These are phyloP conservation scores for Scomberomorus guttatus DNA, from an alignment of 2,797 vertebrate species.

Conservation along the genomic window DNA sequence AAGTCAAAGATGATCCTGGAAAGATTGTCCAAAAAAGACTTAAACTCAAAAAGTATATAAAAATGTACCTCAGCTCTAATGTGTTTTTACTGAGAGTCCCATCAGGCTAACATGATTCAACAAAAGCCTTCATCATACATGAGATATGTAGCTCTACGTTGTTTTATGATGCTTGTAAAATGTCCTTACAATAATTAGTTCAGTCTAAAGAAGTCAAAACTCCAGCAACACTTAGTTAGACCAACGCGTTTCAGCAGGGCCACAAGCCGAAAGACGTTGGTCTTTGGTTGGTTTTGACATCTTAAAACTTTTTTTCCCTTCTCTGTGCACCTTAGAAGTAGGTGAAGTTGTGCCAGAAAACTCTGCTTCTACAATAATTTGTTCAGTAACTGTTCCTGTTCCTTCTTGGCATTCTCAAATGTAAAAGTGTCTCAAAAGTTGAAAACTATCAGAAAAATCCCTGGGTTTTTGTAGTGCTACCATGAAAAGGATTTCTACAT, in stretches of 20 bases:
- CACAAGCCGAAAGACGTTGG: too few relatives aligned
- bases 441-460: slow-evolving; percentile 59
- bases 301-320: too few relatives aligned
- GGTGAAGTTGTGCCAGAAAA: too few relatives aligned
- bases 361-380: too few relatives aligned
- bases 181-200: not conserved
- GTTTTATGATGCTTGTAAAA: slow-evolving; percentile 6
- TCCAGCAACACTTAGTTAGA: too few relatives aligned
- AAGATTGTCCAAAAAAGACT: not conserved
- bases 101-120: slow-evolving; percentile 22
- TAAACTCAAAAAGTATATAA: not conserved
- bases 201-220: too few relatives aligned
- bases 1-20: not conserved
- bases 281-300: too few relatives aligned
- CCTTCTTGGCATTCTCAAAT: slow-evolving; percentile 12
- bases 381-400: not conserved
- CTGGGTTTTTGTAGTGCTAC: slow-evolving; percentile 51
- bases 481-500: slow-evolving; percentile 83
- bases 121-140: slow-evolving; percentile 33
- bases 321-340: too few relatives aligned
- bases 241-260: too few relatives aligned
- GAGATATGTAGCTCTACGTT: not conserved
- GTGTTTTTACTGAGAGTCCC: slow-evolving; percentile 3
- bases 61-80: not conserved
- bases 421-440: slow-evolving; percentile 34